A percentile compares a stretch with the other conserved stretches of the same genome.
Evolutionary conservation across 2,888 invertebrate species (phyloP).

Genomic region (Trachelus iudaicus): DNA sequence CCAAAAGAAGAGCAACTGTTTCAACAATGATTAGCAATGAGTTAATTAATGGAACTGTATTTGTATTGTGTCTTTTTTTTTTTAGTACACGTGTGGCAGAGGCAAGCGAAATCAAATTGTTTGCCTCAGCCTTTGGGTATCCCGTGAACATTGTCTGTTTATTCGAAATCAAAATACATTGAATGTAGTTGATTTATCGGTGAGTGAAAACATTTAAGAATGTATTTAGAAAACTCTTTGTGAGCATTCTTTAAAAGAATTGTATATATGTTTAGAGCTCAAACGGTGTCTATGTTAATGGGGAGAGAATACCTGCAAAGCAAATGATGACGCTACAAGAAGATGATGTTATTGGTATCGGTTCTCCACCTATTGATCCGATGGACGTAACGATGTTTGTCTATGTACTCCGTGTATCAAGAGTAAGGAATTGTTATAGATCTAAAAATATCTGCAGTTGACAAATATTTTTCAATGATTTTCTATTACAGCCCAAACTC

Average conservation of each 20-base stretch:
- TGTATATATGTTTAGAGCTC: constrained; percentile 66
- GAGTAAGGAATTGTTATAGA: background rate
- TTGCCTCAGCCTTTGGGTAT: constrained; percentile 46
- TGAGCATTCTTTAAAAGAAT: background rate
- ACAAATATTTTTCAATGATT: background rate
- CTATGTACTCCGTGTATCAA: background rate
- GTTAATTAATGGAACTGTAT: constrained; percentile 4
- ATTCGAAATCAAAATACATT: constrained; percentile 30
- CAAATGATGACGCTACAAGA: constrained; percentile 60
- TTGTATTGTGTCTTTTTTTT: constrained; percentile 18
- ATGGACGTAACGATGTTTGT: background rate
- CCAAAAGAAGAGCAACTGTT: too few species aligned
- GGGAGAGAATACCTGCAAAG: constrained; percentile 60
- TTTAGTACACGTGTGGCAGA: constrained; percentile 54
- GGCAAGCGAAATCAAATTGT: constrained; percentile 43
- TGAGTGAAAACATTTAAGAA: constrained; percentile 27
- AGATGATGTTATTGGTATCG: constrained; percentile 70
- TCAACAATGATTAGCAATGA: background rate
- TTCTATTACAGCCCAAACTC: background rate
- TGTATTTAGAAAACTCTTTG: background rate
- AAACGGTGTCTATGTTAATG: constrained; percentile 72
- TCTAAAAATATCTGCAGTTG: background rate
- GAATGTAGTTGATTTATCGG: constrained; percentile 47
- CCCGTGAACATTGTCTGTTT: constrained; percentile 53
- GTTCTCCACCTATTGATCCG: constrained; percentile 38